Conservation (phyloP, 1,140 invertebrate genomes). For the Leguminivora glycinivorella region DNA sequence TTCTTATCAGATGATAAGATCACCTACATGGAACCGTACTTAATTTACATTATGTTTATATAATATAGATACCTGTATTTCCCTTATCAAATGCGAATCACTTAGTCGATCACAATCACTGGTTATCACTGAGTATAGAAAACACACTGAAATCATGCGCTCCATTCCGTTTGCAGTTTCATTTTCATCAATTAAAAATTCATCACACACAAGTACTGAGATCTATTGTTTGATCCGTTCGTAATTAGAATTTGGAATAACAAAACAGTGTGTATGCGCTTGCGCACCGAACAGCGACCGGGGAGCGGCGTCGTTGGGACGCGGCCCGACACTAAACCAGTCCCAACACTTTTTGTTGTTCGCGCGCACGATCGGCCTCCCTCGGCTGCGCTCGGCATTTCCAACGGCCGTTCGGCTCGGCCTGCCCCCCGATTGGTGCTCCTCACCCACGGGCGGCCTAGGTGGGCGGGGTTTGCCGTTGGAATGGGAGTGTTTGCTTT, state of each 20-base stretch:
- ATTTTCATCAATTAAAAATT: slow-evolving; percentile 55
- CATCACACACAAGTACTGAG: slow-evolving; percentile 54
- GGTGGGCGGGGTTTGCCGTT: slow-evolving; percentile 45
- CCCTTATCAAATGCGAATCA: slow-evolving; percentile 66
- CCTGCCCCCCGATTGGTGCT: slow-evolving; percentile 46
- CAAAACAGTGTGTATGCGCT: slow-evolving; percentile 56
- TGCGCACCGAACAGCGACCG: slow-evolving; percentile 57
- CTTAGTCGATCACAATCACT: slow-evolving; percentile 73
- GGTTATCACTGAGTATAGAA: slow-evolving; percentile 69
- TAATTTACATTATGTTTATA: slow-evolving; percentile 11
- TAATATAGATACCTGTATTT: slow-evolving; percentile 60
- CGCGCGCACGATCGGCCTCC: slow-evolving; percentile 56
- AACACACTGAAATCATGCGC: slow-evolving; percentile 72
- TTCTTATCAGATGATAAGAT: slow-evolving; percentile 22
- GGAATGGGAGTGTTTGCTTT: slow-evolving; percentile 71
- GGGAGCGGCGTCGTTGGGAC: slow-evolving; percentile 73
- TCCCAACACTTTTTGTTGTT: slow-evolving; percentile 75
- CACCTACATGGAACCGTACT: slow-evolving; percentile 5
- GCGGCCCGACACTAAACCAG: slow-evolving; percentile 76
- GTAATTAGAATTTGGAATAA: slow-evolving; percentile 40
- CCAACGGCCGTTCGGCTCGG: slow-evolving; percentile 40
- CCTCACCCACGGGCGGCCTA: slow-evolving; percentile 45
- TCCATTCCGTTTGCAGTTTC: slow-evolving; percentile 70
- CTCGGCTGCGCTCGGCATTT: slow-evolving; percentile 53
- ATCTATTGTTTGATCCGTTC: slow-evolving; percentile 38